phyloP scores from a whole-genome alignment of 2,888 invertebrate species.

The Ferdinandea cuprea region DNA sequence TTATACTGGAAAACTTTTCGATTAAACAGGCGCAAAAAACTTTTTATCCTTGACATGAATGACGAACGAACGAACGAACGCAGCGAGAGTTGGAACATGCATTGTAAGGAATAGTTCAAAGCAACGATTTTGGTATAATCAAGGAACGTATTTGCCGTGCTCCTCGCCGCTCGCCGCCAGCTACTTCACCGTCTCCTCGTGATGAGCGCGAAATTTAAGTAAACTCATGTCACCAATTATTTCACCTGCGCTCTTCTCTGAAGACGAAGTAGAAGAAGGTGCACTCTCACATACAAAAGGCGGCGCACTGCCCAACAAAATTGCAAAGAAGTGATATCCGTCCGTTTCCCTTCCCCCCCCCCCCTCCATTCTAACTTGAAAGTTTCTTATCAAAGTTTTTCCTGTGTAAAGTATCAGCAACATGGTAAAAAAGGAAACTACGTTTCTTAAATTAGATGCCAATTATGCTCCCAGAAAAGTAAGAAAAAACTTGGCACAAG shows the following conservation, averaged over 20 bases:
- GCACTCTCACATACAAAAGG: constrained; percentile 24
- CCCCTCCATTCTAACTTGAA: constrained; percentile 11
- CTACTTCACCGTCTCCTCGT: background rate
- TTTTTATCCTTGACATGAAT: constrained; percentile 2
- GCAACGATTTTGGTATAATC: constrained; percentile 13
- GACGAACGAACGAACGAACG: background rate
- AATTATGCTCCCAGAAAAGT: constrained; percentile 53
- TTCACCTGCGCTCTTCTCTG: constrained; percentile 22
- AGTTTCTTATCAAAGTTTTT: constrained; percentile 63
- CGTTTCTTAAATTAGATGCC: constrained; percentile 71
- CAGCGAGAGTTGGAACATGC: background rate
- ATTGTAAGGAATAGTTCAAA: background rate
- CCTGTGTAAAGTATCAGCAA: constrained; percentile 54
- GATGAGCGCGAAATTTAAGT: constrained; percentile 27
- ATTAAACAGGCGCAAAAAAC: constrained; percentile 52
- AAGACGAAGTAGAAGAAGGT: background rate
- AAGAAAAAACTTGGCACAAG: constrained; percentile 45
- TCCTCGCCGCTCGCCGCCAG: background rate
- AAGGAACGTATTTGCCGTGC: too few relatives aligned
- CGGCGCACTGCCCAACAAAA: constrained; percentile 33
- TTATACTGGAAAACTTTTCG: constrained; percentile 63
- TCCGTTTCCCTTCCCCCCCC: constrained; percentile 5
- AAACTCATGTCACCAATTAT: constrained; percentile 61
- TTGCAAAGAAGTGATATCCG: constrained; percentile 46
- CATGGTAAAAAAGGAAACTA: constrained; percentile 36